Evolutionary conservation across 2,888 invertebrate species (phyloP).

Genomic region (Mythimna loreyi): DNA sequence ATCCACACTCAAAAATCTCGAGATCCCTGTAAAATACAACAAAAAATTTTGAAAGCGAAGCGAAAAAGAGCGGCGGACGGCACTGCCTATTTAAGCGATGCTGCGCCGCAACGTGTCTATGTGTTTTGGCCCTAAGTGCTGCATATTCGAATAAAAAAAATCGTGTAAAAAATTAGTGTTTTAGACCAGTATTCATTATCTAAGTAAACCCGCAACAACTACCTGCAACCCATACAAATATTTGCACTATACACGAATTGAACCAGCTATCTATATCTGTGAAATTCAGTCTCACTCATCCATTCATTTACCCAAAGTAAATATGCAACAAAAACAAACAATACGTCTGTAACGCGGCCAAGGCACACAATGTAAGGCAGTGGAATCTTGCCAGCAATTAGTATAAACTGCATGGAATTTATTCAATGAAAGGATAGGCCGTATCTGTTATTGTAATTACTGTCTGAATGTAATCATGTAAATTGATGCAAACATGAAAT

Average conservation of each 20-base stretch:
- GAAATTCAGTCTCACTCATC: constrained; percentile 4
- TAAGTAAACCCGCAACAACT: too few species aligned
- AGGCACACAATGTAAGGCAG: constrained; percentile 31
- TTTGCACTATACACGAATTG: background rate
- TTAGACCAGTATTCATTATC: too few species aligned
- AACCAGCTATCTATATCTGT: background rate
- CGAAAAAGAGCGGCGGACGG: too few species aligned
- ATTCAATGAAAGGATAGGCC: constrained; percentile 31
- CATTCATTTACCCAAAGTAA: constrained; percentile 18
- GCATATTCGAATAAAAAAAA: too few species aligned
- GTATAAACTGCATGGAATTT: constrained; percentile 34
- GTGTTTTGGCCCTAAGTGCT: too few species aligned
- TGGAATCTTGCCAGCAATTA: constrained; percentile 53
- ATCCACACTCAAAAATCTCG: too few species aligned
- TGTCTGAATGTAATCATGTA: constrained; percentile 38
- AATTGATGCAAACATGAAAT: constrained; percentile 30
- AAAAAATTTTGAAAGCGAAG: too few species aligned
- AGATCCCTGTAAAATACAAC: too few species aligned
- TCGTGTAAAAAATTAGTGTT: too few species aligned
- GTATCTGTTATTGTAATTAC: constrained; percentile 48
- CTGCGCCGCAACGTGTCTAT: too few species aligned
- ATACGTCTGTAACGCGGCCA: constrained; percentile 50
- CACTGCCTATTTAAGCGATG: too few species aligned
- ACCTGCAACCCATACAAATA: background rate
- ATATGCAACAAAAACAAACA: constrained; percentile 35